A percentile compares a stretch with the other conserved stretches of the same genome.
Conservation (phyloP, 2,797 vertebrate genomes). For the Aldrovandia affinis region DNA sequence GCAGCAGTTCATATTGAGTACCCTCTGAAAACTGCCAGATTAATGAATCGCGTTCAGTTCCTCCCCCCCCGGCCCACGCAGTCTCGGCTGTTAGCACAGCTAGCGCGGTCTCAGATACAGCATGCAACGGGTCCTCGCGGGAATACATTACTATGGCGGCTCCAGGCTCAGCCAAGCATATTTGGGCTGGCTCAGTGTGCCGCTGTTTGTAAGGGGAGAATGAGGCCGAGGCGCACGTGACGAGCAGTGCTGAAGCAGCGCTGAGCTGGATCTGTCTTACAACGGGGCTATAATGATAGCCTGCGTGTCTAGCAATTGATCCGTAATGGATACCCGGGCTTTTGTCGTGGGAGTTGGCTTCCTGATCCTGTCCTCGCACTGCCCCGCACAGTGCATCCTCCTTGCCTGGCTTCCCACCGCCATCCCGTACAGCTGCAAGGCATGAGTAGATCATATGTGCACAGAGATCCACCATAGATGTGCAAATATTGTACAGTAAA, state of each 20-base stretch:
- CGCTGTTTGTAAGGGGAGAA: background rate
- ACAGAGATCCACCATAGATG: background rate
- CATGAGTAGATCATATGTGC: background rate
- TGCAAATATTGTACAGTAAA: background rate
- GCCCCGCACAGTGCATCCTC: background rate
- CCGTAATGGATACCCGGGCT: conserved; percentile 18
- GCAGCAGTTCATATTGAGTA: background rate
- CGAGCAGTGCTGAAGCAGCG: background rate
- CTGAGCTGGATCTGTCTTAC: background rate
- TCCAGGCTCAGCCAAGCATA: background rate
- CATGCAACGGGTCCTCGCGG: background rate
- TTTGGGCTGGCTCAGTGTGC: background rate
- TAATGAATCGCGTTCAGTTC: background rate
- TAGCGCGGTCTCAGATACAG: background rate
- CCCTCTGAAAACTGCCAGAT: background rate
- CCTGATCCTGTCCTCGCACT: conserved; percentile 7
- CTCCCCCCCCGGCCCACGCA: background rate
- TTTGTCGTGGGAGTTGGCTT: conserved; percentile 2
- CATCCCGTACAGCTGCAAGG: background rate
- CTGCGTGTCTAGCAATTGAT: conserved; percentile 1
- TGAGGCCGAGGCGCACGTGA: no score
- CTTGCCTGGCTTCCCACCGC: background rate
- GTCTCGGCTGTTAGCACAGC: background rate
- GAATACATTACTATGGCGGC: background rate
- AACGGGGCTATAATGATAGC: background rate